phyloP scores from a whole-genome alignment of 1,140 invertebrate species.

The Chrysomallon squamiferum region DNA sequence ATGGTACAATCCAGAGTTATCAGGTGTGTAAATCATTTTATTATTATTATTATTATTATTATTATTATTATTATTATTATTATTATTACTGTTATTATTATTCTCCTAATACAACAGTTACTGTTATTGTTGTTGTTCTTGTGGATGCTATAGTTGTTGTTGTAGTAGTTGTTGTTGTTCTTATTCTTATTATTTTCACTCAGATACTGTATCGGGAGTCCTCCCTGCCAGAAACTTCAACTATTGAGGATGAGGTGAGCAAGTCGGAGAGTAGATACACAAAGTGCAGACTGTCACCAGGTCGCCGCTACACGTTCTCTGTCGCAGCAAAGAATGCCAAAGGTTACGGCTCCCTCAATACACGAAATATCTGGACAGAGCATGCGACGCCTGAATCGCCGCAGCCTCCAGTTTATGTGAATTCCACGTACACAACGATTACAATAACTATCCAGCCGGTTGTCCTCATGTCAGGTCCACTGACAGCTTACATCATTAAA shows the following conservation, averaged over 20 bases:
- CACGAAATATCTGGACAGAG: slow-evolving; percentile 17
- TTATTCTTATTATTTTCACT: not conserved
- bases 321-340: slow-evolving; percentile 21
- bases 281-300: slow-evolving; percentile 28
- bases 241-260: not conserved
- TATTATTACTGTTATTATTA: too few relatives aligned
- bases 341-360: slow-evolving; percentile 16
- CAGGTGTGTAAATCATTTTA: slow-evolving; percentile 13
- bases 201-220: slow-evolving; percentile 8
- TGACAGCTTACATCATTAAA: slow-evolving; percentile 37
- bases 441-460: slow-evolving; percentile 40
- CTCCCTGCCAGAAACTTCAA: not conserved
- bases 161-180: too few relatives aligned
- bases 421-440: slow-evolving; percentile 30
- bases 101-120: too few relatives aligned
- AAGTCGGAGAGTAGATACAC: not conserved
- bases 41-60: too few relatives aligned
- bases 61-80: not conserved
- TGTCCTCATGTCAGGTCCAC: slow-evolving; percentile 24
- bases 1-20: not conserved
- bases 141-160: too few relatives aligned
- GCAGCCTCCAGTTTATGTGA: slow-evolving; percentile 30
- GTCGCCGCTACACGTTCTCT: slow-evolving; percentile 27
- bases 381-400: slow-evolving; percentile 25
- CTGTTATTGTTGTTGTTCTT: too few relatives aligned